Evolutionary conservation across 2,797 vertebrate species (phyloP), one percentile per base, ranked within the genome.

Genomic region (Clarias platycephalus): DNA sequence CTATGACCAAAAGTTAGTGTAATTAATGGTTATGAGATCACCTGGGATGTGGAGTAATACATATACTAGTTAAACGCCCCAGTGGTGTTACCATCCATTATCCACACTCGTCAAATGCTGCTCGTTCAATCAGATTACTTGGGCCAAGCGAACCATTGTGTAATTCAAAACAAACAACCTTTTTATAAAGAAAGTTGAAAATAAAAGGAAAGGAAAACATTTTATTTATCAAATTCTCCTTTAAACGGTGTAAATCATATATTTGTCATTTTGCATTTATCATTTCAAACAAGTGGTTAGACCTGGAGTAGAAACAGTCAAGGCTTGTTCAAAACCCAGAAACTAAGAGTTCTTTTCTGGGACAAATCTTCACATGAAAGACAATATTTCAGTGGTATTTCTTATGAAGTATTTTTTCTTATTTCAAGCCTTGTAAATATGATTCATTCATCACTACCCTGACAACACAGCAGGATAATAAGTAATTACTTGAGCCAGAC

Each of bases 361-460:
- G 58, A 22, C 0, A 60, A 60, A 77, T 58, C 1, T 77, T 34
- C 44, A 60, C 75, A 49, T n/a, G 37, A 60, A 80, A 79, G 57
- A 79, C 62, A 79, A 26, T 24, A 40, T 78, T 78, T 60, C 10
- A 62, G 26, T n/a, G 5, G 28, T 64, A 80, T 80, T 80, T 80
- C 44, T 20, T 64, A 49, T 22, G 20, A 49, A 15, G 5, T 12
- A 0, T 22, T 0, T 5, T 37, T 84, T 70, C 60, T 31, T 83
- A 20, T 34, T 77, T 79, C 24, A 16, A 49, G 18, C 10, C 6
- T 84, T 4, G n/a, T 68, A 66, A n/a, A 26, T 66, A 70, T 70
- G 10, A 12, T 49, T 84, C 55, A 80, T 71, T 84, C 64, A 71
- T 79, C 66, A 80, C n/a, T 5, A 49, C 37, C 20, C 37, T 84